Evolutionary conservation across 2,888 invertebrate species (phyloP), one percentile per base, ranked within the genome.

Genomic region (Venusia cambrica): DNA sequence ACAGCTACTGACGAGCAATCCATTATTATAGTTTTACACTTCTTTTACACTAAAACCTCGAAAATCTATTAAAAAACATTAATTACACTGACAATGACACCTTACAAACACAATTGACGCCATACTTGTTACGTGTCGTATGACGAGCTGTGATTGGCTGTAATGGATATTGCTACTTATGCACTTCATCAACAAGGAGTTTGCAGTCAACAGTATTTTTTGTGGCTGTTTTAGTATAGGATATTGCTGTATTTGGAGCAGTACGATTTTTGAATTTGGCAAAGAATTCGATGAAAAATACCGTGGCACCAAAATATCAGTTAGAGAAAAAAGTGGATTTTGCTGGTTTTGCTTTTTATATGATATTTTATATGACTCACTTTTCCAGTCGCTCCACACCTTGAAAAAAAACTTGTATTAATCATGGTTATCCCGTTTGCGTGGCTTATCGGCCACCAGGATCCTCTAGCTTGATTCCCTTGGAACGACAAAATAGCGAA

Each of bases 61-160:
- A 18, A 18, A 18, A 18, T 18, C 18, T 18, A 18, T 18, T 18
- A 18, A 20, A 22, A 22, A 16, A 22, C 8, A 16, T 5, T 7
- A 14, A 12, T 16, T 9, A 12, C n/a, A n/a, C n/a, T n/a, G n/a
- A n/a, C n/a, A n/a, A n/a, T n/a, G n/a, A n/a, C n/a, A n/a, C n/a
- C n/a, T n/a, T n/a, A n/a, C n/a, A n/a, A n/a, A n/a, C n/a, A n/a
- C n/a, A n/a, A n/a, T n/a, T n/a, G n/a, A n/a, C n/a, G n/a, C n/a
- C n/a, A n/a, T n/a, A n/a, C n/a, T n/a, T n/a, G n/a, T n/a, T n/a
- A 22, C 10, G 16, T 14, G 17, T 15, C 22, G 20, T 11, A 26
- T 28, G 28, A 3, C 28, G 33, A 11, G 28, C 33, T 33, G 25
- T 38, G 33, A 38, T 38, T 38, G 38, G 38, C 17, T 21, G 20